These are phyloP conservation scores for Limnodromus scolopaceus DNA, from an alignment of 2,797 vertebrate genomes.

Conservation along the genomic window DNA sequence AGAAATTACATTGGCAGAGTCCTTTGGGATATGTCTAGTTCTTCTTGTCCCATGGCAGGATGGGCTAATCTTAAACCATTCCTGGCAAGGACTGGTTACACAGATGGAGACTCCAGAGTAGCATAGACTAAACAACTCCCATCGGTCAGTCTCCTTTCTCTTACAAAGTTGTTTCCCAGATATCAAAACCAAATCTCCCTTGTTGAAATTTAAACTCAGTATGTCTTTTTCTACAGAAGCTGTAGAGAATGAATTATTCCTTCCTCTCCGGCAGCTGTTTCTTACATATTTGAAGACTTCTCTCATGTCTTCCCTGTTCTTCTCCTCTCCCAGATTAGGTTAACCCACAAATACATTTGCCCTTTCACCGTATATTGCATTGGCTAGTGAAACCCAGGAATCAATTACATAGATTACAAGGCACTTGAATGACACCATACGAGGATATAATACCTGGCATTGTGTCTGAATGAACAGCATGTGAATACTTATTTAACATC, in stretches of 20 bases:
- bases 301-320: neutral
- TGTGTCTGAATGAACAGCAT: neutral
- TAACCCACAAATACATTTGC: constrained; percentile 9
- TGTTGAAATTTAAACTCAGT: constrained; percentile 1
- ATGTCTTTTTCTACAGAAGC: neutral
- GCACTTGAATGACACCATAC: neutral
- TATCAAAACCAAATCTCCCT: neutral
- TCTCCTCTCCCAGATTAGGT: neutral
- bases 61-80: neutral
- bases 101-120: neutral
- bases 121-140: neutral
- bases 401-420: neutral
- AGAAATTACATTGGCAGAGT: neutral
- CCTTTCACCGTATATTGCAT: constrained; percentile 1
- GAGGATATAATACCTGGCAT: neutral
- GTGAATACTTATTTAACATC: neutral
- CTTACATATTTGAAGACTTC: neutral
- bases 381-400: neutral
- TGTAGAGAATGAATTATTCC: neutral
- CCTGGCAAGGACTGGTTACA: neutral
- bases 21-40: neutral
- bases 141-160: neutral
- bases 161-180: neutral
- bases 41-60: neutral
- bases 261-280: neutral